Evolutionary conservation across 2,113 vertebrate genomes (phyloP).

Genomic region (Suncus etruscus): DNA sequence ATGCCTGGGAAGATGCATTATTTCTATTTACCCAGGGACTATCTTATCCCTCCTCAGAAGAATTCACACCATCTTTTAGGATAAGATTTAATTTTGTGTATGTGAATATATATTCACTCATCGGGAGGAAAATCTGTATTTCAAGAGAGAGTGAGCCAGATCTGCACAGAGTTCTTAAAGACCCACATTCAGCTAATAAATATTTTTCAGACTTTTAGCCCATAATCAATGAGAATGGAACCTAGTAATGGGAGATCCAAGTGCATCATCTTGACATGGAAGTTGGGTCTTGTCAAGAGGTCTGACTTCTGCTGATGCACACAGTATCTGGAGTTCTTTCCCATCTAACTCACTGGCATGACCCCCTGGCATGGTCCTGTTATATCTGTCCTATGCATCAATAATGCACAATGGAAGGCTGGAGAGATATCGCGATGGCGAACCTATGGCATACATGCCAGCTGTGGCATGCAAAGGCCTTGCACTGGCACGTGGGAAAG

Average conservation of each 20-base stretch:
- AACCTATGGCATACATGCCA: no score
- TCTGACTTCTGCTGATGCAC: neutral
- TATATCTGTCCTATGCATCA: no score
- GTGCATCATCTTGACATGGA: neutral
- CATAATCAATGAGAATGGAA: neutral
- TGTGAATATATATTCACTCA: neutral
- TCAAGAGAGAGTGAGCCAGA: neutral
- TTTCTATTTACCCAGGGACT: neutral
- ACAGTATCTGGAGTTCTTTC: neutral
- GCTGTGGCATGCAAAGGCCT: no score
- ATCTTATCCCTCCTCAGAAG: conserved; percentile 15
- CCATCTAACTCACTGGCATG: neutral
- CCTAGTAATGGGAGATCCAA: neutral
- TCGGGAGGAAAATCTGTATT: conserved; percentile 7
- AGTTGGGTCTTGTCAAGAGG: neutral
- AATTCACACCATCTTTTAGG: neutral
- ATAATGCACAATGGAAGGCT: neutral
- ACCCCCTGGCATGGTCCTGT: neutral
- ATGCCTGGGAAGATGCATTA: neutral
- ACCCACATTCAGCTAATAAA: neutral
- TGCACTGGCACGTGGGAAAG: no score
- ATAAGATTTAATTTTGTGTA: neutral
- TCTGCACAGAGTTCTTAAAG: neutral
- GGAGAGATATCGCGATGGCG: no score
- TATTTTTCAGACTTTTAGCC: neutral